Percentiles rank a stretch among this genome's conserved stretches.
Conservation (phyloP, 2,113 vertebrate species). For the Larimichthys polyactis region DNA sequence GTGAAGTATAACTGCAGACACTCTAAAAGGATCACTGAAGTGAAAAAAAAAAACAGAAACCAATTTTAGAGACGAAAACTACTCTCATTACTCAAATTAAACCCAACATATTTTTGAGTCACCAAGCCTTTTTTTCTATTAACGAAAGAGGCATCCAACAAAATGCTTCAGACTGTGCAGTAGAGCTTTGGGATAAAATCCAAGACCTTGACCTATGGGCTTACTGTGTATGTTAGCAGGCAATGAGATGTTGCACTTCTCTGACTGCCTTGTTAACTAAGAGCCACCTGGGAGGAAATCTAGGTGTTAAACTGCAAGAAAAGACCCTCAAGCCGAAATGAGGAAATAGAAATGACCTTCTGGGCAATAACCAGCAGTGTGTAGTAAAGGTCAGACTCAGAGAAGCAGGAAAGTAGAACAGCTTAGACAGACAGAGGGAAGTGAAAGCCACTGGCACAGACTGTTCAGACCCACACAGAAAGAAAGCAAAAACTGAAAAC, state of each 20-base stretch:
- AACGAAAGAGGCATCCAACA: not conserved
- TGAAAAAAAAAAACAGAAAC: not conserved
- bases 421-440: slow-evolving; percentile 25
- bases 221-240: slow-evolving; percentile 46
- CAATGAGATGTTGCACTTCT: slow-evolving; percentile 36
- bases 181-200: slow-evolving; percentile 23
- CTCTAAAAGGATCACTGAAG: not conserved
- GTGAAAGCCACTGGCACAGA: slow-evolving; percentile 24
- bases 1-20: not conserved
- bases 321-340: slow-evolving; percentile 32
- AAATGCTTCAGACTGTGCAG: slow-evolving; percentile 1
- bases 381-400: slow-evolving; percentile 58
- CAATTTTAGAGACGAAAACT: not conserved
- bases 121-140: not conserved
- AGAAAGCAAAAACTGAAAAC: not conserved
- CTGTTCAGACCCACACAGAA: not conserved
- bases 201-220: slow-evolving; percentile 36
- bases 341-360: slow-evolving; percentile 63
- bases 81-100: not conserved
- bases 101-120: not conserved
- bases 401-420: slow-evolving; percentile 40
- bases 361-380: slow-evolving; percentile 32
- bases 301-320: slow-evolving; percentile 36
- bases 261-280: slow-evolving; percentile 38
- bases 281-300: slow-evolving; percentile 37